Base-by-base conservation (phyloP, 2,797 vertebrate species). In the Chelon labrosus region DNA sequence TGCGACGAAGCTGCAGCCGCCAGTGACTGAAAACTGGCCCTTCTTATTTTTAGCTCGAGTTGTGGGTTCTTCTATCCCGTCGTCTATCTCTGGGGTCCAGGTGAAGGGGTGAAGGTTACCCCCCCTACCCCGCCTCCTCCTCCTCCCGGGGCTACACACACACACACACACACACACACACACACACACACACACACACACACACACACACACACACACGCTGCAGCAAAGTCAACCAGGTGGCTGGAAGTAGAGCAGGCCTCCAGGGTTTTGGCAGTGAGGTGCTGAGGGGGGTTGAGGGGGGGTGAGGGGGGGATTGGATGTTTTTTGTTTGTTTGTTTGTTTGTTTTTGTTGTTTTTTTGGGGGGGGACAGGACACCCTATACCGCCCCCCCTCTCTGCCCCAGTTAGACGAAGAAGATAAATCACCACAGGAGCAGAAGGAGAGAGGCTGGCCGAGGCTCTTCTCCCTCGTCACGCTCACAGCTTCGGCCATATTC, bases 231-330 rank as follows among this genome's bases (percentile, higher is more conserved):
- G 85, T 91, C 88, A 92, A 89, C 90, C 90, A 93, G 91, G 92
- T 93, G 92, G 88, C 78, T 79, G 70, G 66, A 94, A 94, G 80
- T 94, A 73, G 94, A 92, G 80, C 93, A 94, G 79, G 84, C 90
- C 93, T 88, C 89, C 51, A 70, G 93, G 93, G 90, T 80, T 27
- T 73, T 83, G 70, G 83, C 70, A 65, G n/a, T 0, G 14, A 69
- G 77, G 59, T 77, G 38, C 53, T 19, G 41, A 57, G 50, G 71
- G 62, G 77, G 76, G 75, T n/a, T n/a, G n/a, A 16, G 22, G 31
- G 62, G 56, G 31, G 31, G 31, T n/a, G n/a, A 16, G 22, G 31
- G 62, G 56, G 31, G 31, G 31, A 7, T 35, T 1, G 31, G 68
- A 47, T 69, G 42, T 58, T 54, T 60, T 70, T 62, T 42, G 53